Evolutionary conservation across 2,113 vertebrate species (phyloP).

Genomic region (Centrocercus urophasianus): DNA sequence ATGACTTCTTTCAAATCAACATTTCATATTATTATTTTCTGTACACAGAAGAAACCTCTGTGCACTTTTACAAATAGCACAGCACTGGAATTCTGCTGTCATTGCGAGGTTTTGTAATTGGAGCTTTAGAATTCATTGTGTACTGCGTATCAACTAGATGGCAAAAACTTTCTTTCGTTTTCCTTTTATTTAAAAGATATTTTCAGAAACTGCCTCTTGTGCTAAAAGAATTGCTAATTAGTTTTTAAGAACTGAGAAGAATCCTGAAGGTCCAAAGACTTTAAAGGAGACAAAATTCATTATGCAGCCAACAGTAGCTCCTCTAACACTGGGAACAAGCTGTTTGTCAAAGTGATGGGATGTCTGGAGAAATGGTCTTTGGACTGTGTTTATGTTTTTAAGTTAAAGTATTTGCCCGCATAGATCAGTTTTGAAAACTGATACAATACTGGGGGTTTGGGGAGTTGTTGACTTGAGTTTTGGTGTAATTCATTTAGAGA

Average conservation of each 20-base stretch:
- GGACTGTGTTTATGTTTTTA: background rate
- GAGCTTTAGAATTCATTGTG: background rate
- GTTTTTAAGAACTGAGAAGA: background rate
- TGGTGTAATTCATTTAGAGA: background rate
- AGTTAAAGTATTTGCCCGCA: background rate
- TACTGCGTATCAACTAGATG: background rate
- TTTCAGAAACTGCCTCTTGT: background rate
- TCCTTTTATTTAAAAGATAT: background rate
- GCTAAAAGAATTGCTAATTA: background rate
- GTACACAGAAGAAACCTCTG: background rate
- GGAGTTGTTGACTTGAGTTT: background rate
- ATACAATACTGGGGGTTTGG: background rate
- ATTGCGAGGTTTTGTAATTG: background rate
- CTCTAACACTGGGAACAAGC: background rate
- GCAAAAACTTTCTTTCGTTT: background rate
- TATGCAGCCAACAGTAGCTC: background rate
- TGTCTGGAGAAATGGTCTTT: background rate
- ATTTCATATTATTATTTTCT: background rate
- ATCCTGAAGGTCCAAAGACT: background rate
- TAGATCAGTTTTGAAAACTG: background rate
- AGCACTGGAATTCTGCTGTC: background rate
- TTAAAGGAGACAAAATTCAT: background rate
- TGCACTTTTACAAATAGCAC: background rate
- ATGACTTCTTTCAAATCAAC: slow-evolving; percentile 37
- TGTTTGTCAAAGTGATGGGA: background rate